Conservation (phyloP, 1,140 invertebrate genomes). For the Tribolium castaneum region DNA sequence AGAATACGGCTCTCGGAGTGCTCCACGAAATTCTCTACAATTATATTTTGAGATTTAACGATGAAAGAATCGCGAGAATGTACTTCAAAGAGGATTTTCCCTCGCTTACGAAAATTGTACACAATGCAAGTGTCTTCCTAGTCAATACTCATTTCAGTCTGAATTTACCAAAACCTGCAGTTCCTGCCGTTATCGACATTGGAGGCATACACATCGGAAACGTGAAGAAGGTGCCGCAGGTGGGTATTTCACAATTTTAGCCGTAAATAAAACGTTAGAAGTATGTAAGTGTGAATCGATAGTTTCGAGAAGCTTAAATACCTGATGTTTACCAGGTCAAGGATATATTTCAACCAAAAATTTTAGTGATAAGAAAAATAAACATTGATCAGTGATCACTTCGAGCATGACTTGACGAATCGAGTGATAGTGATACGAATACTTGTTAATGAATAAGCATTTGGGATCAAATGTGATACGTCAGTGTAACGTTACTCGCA, state of each 20-base stretch:
- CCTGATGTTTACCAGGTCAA: background rate
- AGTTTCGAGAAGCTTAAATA: background rate
- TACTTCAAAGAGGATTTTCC: slow-evolving; percentile 36
- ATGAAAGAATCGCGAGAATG: slow-evolving; percentile 3
- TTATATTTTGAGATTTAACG: background rate
- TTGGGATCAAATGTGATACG: background rate
- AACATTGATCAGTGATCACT: background rate
- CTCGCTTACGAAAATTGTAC: background rate
- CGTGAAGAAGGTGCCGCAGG: slow-evolving; percentile 67
- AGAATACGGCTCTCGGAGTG: slow-evolving; percentile 53
- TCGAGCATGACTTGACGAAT: background rate
- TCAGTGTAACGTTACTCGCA: background rate
- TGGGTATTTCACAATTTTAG: slow-evolving; percentile 58
- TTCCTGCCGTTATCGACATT: slow-evolving; percentile 72
- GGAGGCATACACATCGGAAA: slow-evolving; percentile 71
- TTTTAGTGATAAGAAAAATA: background rate
- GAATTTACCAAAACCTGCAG: slow-evolving; percentile 67
- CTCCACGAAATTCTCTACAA: slow-evolving; percentile 1
- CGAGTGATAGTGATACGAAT: background rate
- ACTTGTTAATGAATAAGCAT: no score
- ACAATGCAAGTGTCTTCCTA: slow-evolving; percentile 66
- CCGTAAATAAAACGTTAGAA: background rate
- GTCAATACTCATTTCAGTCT: slow-evolving; percentile 72
- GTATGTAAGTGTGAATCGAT: background rate
- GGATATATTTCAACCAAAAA: background rate